Evolutionary conservation across 2,797 vertebrate species (phyloP).

Genomic region (Acanthiza pusilla): DNA sequence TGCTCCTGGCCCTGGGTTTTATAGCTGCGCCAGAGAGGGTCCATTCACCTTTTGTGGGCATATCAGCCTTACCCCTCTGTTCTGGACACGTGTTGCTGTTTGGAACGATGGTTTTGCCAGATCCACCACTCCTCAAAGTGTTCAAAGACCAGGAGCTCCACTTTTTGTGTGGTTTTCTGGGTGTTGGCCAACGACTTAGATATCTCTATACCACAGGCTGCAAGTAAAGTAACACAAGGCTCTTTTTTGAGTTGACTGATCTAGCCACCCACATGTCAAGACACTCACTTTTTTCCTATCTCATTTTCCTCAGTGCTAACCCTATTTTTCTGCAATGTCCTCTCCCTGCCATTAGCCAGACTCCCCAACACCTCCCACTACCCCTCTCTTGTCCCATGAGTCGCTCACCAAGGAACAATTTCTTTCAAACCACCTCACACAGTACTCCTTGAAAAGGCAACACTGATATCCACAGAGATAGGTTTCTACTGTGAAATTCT

Average conservation of each 20-base stretch:
- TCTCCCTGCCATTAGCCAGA: neutral
- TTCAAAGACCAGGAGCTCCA: neutral
- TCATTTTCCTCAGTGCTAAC: neutral
- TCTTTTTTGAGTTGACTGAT: neutral
- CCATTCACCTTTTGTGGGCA: rapidly evolving
- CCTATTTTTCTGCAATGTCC: neutral
- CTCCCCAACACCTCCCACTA: neutral
- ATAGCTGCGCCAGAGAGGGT: neutral
- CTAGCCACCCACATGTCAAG: neutral
- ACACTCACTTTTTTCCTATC: neutral
- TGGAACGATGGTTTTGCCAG: neutral
- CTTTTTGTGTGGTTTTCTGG: neutral
- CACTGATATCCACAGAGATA: neutral
- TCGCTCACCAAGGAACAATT: neutral
- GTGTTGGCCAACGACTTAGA: neutral
- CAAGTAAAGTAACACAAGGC: rapidly evolving
- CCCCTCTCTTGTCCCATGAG: neutral
- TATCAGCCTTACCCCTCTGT: neutral
- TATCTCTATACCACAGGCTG: neutral
- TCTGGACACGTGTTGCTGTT: neutral
- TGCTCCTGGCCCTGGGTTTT: neutral
- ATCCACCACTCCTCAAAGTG: neutral
- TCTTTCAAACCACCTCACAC: neutral
- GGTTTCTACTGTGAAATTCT: neutral
- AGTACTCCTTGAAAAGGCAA: neutral